Conservation (phyloP, 2,888 invertebrate species). For the Helicoverpa assulta region DNA sequence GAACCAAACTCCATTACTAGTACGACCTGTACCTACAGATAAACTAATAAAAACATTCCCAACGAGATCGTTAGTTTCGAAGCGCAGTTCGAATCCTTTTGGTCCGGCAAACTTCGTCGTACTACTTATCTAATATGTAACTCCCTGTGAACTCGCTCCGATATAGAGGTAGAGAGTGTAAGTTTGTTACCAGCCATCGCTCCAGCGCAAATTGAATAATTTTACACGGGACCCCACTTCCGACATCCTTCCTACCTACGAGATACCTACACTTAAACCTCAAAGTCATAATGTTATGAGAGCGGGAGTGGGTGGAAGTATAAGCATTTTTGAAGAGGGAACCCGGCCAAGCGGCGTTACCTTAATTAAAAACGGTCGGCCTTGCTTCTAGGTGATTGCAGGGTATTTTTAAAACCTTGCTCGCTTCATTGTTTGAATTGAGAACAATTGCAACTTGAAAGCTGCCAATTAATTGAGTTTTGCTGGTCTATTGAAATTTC, state of each 20-base stretch:
- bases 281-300: slow-evolving; percentile 41
- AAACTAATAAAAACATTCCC: slow-evolving; percentile 9
- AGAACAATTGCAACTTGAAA: slow-evolving; percentile 17
- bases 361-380: slow-evolving; percentile 48
- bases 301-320: slow-evolving; percentile 28
- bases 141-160: background rate
- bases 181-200: slow-evolving; percentile 22
- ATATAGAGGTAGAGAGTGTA: slow-evolving; percentile 3
- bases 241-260: slow-evolving; percentile 13
- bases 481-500: slow-evolving; percentile 12
- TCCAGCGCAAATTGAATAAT: slow-evolving; percentile 44
- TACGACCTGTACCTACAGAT: background rate
- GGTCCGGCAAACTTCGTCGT: slow-evolving; percentile 10
- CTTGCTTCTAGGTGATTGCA: slow-evolving; percentile 18
- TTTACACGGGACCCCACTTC: slow-evolving; percentile 32
- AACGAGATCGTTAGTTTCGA: background rate
- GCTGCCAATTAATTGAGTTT: slow-evolving; percentile 32
- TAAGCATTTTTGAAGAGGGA: slow-evolving; percentile 33
- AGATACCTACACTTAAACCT: slow-evolving; percentile 29
- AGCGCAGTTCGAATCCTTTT: slow-evolving; percentile 23
- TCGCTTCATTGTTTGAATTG: slow-evolving; percentile 24
- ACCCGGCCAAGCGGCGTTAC: slow-evolving; percentile 11
- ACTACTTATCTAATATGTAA: slow-evolving; percentile 16
- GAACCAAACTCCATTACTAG: too few relatives aligned
- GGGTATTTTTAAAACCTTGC: slow-evolving; percentile 20